Base-by-base conservation (phyloP, 2,888 invertebrate species). In the Acrobasis suavella region DNA sequence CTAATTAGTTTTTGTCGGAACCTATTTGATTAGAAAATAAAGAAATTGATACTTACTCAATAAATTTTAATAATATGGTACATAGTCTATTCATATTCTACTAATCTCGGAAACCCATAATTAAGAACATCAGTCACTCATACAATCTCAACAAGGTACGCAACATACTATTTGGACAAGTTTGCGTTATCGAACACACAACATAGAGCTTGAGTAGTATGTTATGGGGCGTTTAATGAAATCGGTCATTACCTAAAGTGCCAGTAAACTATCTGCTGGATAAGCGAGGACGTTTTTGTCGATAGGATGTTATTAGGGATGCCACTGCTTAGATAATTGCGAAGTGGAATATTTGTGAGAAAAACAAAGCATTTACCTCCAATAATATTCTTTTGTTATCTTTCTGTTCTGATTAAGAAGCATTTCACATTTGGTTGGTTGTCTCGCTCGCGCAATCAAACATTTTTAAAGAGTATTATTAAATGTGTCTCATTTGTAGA, bases 181-280 rank as follows among this genome's bases (percentile, higher is more conserved):
- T 75, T 76, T 76, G 76, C 75, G 76, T 82, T 87, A 84, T 83
- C 86, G 74, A 77, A 77, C 74, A 77, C 74, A 75, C 74, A 77
- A 72, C 60, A 63, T 67, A 67, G 73, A 72, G 72, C 77, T 81
- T 77, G 71, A 79, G 69, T 39, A 72, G 68, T 73, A 75, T 75
- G 77, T 78, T 80, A 81, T 75, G 77, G 76, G 69, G 71, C 73
- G 72, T 83, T 82, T 89, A 89, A 90, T 89, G 88, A 89, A 89
- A 86, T 88, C 80, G 79, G 83, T 88, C 85, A 89, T 90, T 89
- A 88, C 76, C 72, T 80, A 80, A 85, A 89, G 87, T 88, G 86
- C 81, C 77, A 70, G 75, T 81, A 82, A 75, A 83, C 75, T 72
- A 74, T 71, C 74, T 69, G 65, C 71, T 66, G 74, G 78, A 82